Evolutionary conservation across 1,140 invertebrate genomes (phyloP).

Genomic region (Drosophila repletoides): DNA sequence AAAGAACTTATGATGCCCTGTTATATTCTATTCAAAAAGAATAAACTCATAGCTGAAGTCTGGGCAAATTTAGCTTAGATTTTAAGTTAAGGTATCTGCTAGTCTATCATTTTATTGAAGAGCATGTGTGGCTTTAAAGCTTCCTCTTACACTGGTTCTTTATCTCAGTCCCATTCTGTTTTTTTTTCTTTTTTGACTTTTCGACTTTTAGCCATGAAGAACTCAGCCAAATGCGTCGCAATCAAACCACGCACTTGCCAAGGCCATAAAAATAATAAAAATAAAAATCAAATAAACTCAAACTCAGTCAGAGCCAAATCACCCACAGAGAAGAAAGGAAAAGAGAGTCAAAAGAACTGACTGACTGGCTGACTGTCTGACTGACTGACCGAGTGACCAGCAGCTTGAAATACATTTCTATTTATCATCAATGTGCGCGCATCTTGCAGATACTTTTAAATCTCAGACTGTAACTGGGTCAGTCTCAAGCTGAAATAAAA

Average conservation of each 20-base stretch:
- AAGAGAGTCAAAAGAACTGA: not conserved
- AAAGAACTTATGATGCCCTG: too few species aligned
- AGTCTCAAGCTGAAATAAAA: slow-evolving; percentile 8
- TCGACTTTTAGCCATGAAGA: slow-evolving; percentile 13
- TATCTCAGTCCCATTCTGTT: too few species aligned
- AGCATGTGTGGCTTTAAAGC: not conserved
- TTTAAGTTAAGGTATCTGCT: too few species aligned
- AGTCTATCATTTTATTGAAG: too few species aligned
- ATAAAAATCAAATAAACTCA: slow-evolving; percentile 19
- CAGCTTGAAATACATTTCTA: slow-evolving; percentile 13
- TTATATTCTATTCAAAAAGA: too few species aligned
- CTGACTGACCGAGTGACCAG: slow-evolving; percentile 8
- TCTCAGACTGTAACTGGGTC: slow-evolving; percentile 24
- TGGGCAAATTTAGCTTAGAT: too few species aligned
- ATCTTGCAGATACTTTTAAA: slow-evolving; percentile 31
- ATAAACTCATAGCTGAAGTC: too few species aligned
- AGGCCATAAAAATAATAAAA: slow-evolving; percentile 12
- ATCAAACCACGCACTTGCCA: slow-evolving; percentile 22
- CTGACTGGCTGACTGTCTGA: too few species aligned
- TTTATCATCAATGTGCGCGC: slow-evolving; percentile 21
- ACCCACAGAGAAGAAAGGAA: slow-evolving; percentile 6
- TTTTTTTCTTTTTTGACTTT: not conserved
- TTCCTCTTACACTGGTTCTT: too few species aligned
- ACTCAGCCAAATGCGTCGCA: slow-evolving; percentile 4
- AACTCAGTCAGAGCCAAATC: slow-evolving; percentile 24